phyloP scores from a whole-genome alignment of 1,140 invertebrate genomes.

The Lepeophtheirus salmonis region DNA sequence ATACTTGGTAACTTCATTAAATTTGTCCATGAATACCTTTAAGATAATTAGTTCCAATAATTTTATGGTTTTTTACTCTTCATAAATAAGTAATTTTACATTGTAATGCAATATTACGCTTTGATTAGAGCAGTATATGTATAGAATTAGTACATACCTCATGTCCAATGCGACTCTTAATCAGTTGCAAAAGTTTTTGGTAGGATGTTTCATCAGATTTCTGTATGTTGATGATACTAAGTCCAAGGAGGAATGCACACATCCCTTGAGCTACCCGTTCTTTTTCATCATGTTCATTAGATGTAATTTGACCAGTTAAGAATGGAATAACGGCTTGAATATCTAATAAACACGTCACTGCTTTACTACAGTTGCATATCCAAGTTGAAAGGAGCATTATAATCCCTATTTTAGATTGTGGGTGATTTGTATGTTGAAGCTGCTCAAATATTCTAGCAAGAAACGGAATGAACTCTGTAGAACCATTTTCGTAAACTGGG shows the following conservation, averaged over 20 bases:
- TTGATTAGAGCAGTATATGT: no score
- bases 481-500: not conserved
- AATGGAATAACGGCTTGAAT: slow-evolving; percentile 52
- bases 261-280: slow-evolving; percentile 72
- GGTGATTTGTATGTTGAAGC: slow-evolving; percentile 73
- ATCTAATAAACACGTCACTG: slow-evolving; percentile 54
- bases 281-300: slow-evolving; percentile 62
- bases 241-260: slow-evolving; percentile 78
- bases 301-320: slow-evolving; percentile 29
- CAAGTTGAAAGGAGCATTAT: slow-evolving; percentile 61
- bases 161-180: slow-evolving; percentile 73
- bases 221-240: slow-evolving; percentile 83
- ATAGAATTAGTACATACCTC: no score
- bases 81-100: no score
- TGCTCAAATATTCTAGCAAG: slow-evolving; percentile 55
- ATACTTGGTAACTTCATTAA: slow-evolving; percentile 64
- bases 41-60: no score
- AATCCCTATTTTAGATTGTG: slow-evolving; percentile 77
- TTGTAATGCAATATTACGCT: no score
- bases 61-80: no score
- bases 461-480: slow-evolving; percentile 36
- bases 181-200: slow-evolving; percentile 55
- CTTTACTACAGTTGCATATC: slow-evolving; percentile 40
- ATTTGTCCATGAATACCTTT: slow-evolving; percentile 61
- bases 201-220: slow-evolving; percentile 54